Evolutionary conservation across 2,888 invertebrate species (phyloP), one percentile per base, ranked within the genome.

Genomic region (Strigamia maritima): DNA sequence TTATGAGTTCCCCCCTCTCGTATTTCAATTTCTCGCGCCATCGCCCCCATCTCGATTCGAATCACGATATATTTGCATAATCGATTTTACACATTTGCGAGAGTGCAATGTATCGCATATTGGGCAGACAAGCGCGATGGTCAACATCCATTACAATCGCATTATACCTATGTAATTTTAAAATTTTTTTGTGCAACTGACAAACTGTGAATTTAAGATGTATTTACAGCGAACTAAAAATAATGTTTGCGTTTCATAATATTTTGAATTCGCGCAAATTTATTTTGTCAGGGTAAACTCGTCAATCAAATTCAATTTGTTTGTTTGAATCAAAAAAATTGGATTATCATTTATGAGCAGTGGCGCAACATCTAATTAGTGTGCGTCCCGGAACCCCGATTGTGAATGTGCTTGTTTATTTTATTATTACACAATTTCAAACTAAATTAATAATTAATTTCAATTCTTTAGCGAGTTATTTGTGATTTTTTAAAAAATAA

Each of bases 21-120:
- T n/a, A n/a, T 49, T 49, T 49, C 49, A 49, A 49, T 49, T 49
- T 49, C 49, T 49, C 49, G 49, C 49, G 49, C 49, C 49, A 49
- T n/a, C 49, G 49, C 49, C 49, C n/a, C 49, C 49, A 49, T 14
- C 49, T 49, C 49, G 49, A 49, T 49, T 49, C 14, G 14, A 49
- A 49, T 49, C 49, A 49, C 49, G n/a, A 49, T n/a, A 31, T 49
- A 49, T 49, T 49, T 49, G 49, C 49, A 49, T 49, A 49, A 49
- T 49, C 49, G 49, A 49, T 49, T 49, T 49, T 49, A 49, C 49
- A 49, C 49, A 49, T 49, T 49, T 49, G 8, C 49, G 2, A 49
- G 8, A 49, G 49, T 49, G 49, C 49, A 49, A 49, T 49, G 49
- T 10, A 49, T 49, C 49, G 8, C 2, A 49, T 49, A 49, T 49